These are phyloP conservation scores for Schizopygopsis malacanthus DNA, from an alignment of 2,797 vertebrate species.

Conservation along the genomic window DNA sequence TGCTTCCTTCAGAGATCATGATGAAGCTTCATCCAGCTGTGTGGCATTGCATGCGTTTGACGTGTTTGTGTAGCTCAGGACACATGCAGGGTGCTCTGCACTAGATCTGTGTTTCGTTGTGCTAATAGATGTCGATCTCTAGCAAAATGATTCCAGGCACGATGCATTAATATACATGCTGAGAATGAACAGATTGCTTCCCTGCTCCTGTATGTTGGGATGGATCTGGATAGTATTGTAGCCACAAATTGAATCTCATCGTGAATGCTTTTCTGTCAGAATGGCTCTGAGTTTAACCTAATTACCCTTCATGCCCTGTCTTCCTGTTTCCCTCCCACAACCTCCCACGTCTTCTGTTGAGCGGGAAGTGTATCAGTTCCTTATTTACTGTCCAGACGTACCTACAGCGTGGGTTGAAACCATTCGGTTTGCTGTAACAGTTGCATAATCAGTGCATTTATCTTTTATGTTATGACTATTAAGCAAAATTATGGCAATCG, in stretches of 20 bases:
- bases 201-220: slow-evolving; percentile 17
- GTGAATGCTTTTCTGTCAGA: slow-evolving; percentile 61
- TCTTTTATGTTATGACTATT: slow-evolving; percentile 24
- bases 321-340: slow-evolving; percentile 46
- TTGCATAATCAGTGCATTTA: slow-evolving; percentile 9
- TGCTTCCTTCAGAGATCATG: neutral
- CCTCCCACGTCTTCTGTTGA: slow-evolving; percentile 30
- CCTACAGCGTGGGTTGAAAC: neutral
- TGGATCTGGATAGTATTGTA: slow-evolving; percentile 32
- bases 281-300: slow-evolving; percentile 57
- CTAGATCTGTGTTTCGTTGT: slow-evolving; percentile 16
- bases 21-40: neutral
- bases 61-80: neutral
- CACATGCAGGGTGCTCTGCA: neutral
- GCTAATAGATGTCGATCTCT: neutral
- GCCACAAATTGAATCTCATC: slow-evolving; percentile 56
- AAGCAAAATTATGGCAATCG: neutral
- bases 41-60: neutral
- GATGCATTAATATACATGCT: slow-evolving; percentile 19
- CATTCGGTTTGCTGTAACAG: slow-evolving; percentile 3
- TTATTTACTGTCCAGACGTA: slow-evolving; percentile 11
- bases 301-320: slow-evolving; percentile 57
- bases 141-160: slow-evolving; percentile 20
- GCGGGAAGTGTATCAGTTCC: slow-evolving; percentile 19
- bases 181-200: slow-evolving; percentile 46